A percentile compares a stretch with the other conserved stretches of the same genome.
phyloP scores from a whole-genome alignment of 2,797 vertebrate genomes.

The Chiroxiphia lanceolata region DNA sequence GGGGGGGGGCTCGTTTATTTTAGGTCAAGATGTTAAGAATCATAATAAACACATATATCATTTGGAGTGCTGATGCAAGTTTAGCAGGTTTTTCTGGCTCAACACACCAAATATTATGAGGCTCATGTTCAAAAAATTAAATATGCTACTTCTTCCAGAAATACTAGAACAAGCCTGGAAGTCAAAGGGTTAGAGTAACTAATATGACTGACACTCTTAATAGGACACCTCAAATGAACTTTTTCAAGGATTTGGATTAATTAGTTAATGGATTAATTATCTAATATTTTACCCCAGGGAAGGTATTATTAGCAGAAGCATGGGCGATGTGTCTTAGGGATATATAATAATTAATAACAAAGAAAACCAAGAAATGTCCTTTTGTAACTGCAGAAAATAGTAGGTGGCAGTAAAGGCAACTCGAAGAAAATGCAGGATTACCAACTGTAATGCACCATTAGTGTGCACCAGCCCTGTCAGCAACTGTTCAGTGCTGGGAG shows the following conservation, averaged over 20 bases:
- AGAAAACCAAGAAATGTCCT: slow-evolving; percentile 1
- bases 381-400: slow-evolving; percentile 22
- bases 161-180: not conserved
- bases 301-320: not conserved
- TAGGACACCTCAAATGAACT: slow-evolving; percentile 19
- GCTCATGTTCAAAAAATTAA: not conserved
- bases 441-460: not conserved
- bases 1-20: fast-evolving
- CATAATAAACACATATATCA: not conserved
- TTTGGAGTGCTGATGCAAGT: not conserved
- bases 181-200: not conserved
- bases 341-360: slow-evolving; percentile 4
- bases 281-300: not conserved
- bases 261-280: slow-evolving; percentile 36
- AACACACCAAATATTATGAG: not conserved
- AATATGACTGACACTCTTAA: slow-evolving; percentile 51
- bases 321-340: not conserved
- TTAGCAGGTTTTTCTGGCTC: not conserved
- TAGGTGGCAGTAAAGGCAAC: slow-evolving; percentile 23
- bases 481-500: slow-evolving; percentile 43
- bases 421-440: not conserved
- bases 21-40: not conserved
- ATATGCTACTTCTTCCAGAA: not conserved
- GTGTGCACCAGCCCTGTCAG: slow-evolving; percentile 6
- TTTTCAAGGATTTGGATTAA: slow-evolving; percentile 34